Conservation (phyloP, 2,888 invertebrate species). For the Limnephilus marmoratus region DNA sequence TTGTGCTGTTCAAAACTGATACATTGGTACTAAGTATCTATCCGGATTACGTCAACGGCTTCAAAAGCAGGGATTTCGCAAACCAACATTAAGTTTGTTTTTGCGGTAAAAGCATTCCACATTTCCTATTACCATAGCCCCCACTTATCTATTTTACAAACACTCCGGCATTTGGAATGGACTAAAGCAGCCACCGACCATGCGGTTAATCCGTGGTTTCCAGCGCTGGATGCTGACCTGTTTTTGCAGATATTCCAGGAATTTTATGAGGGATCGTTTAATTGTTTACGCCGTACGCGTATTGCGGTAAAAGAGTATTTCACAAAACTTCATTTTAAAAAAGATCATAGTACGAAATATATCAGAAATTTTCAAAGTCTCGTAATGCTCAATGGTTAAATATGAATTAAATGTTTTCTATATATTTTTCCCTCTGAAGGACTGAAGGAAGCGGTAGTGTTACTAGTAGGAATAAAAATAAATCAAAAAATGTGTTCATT, state of each 20-base stretch:
- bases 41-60: not conserved
- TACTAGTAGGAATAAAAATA: slow-evolving; percentile 31
- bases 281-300: not conserved
- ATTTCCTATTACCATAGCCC: slow-evolving; percentile 47
- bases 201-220: slow-evolving; percentile 43
- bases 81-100: slow-evolving; percentile 41
- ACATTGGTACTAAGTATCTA: not conserved
- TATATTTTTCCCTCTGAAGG: slow-evolving; percentile 22
- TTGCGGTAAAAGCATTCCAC: slow-evolving; percentile 48
- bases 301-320: not conserved
- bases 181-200: slow-evolving; percentile 43
- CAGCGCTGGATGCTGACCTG: not conserved
- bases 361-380: slow-evolving; percentile 38
- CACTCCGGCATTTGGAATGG: slow-evolving; percentile 26
- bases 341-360: not conserved
- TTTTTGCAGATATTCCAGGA: slow-evolving; percentile 20
- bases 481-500: slow-evolving; percentile 56
- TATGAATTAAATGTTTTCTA: not conserved
- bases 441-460: slow-evolving; percentile 12
- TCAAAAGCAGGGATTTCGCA: not conserved
- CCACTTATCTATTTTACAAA: slow-evolving; percentile 45
- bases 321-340: not conserved
- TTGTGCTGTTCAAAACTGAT: not conserved
- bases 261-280: slow-evolving; percentile 12
- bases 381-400: not conserved